Percentiles rank a stretch among this genome's conserved stretches.
These are phyloP conservation scores for Eptatretus atami DNA, from an alignment of 2,797 vertebrate species.

Conservation along the genomic window DNA sequence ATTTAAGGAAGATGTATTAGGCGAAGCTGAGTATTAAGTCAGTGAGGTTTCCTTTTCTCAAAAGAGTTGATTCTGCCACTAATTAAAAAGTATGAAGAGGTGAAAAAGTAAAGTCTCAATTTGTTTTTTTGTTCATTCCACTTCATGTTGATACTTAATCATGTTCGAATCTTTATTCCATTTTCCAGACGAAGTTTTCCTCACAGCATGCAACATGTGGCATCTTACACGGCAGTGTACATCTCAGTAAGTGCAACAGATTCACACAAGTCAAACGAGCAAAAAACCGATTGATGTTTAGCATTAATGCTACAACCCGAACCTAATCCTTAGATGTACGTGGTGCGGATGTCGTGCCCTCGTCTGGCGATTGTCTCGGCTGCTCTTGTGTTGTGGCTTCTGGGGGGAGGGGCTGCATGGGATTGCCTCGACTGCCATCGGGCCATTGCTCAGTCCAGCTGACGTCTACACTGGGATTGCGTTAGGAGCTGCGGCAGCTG, in stretches of 20 bases:
- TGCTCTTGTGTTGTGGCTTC: too few relatives aligned
- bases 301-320: too few relatives aligned
- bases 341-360: too few relatives aligned
- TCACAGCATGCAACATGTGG: slow-evolving; percentile 85
- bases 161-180: slow-evolving; percentile 20
- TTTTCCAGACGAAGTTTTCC: slow-evolving; percentile 84
- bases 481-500: slow-evolving; percentile 58
- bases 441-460: slow-evolving; percentile 79
- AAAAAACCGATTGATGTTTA: too few relatives aligned
- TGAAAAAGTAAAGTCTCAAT: neutral
- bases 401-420: slow-evolving; percentile 10
- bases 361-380: too few relatives aligned
- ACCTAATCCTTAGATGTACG: too few relatives aligned
- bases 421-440: slow-evolving; percentile 70
- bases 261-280: too few relatives aligned
- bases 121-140: slow-evolving; percentile 11
- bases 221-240: slow-evolving; percentile 81
- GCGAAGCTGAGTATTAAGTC: too few relatives aligned
- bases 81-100: too few relatives aligned
- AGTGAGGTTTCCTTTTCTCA: too few relatives aligned
- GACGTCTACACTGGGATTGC: slow-evolving; percentile 88
- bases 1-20: too few relatives aligned
- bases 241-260: slow-evolving; percentile 50
- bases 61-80: too few relatives aligned
- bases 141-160: slow-evolving; percentile 10